Evolutionary conservation across 2,888 invertebrate genomes (phyloP), one percentile per base, ranked within the genome.

Genomic region (Hirtodrosophila trivittata): DNA sequence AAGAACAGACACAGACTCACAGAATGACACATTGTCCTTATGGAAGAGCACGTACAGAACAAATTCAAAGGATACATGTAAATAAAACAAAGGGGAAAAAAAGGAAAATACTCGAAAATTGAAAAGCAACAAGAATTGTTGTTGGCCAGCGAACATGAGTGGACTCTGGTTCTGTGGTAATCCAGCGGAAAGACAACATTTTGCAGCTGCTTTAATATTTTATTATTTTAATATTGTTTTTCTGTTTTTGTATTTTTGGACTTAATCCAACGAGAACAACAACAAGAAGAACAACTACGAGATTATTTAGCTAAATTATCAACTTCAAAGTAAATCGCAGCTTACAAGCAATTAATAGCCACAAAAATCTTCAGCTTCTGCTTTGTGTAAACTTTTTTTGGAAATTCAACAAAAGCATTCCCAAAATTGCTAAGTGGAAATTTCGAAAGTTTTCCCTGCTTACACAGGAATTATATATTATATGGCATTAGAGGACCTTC

Each of bases 11-110:
- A 16, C n/a, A 16, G 28, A 42, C 30, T n/a, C 8, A 7, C 16
- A 41, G 12, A 18, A 32, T 26, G 21, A 21, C 7, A 35, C 14
- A 42, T 32, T 32, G 25, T 46, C 16, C n/a, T 52, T 37, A 10
- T 26, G 49, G 42, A 45, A 30, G 64, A 39, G 49, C 50, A 25
- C 50, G 26, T 33, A 54, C 33, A 50, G 30, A 21, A 66, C 35
- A 37, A 68, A 42, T 52, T 56, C 41, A 30, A 49, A 45, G 35
- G 54, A 28, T 16, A 28, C 43, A 18, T 64, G 63, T 54, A 63
- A 57, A 69, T 64, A 45, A 58, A 30, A 46, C 5, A 21, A 21
- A 21, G 3, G 5, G 5, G 3, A 21, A 12, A 8, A 28, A 9
- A 9, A 28, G 1, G 7, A 49, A 62, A 51, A 55, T 55, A 43